Evolutionary conservation across 2,888 invertebrate species (phyloP).

Genomic region (Stratiomys singularior): DNA sequence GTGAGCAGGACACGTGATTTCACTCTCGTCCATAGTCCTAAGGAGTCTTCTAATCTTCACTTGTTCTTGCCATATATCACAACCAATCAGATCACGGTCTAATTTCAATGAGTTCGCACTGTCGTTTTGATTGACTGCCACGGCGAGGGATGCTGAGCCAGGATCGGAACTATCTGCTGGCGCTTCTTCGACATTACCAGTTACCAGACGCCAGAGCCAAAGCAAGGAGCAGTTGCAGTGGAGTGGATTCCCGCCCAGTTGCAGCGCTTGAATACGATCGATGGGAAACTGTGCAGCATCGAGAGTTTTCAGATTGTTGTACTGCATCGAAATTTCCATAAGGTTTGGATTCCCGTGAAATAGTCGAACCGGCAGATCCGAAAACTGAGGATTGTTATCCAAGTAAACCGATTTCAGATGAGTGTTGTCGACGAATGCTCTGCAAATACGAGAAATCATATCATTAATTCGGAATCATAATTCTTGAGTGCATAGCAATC

Average conservation of each 20-base stretch:
- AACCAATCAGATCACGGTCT: slow-evolving; percentile 63
- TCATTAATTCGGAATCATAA: too few species aligned
- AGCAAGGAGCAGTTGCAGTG: slow-evolving; percentile 87
- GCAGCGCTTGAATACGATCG: slow-evolving; percentile 78
- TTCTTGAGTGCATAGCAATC: too few species aligned
- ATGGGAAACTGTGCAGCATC: slow-evolving; percentile 86
- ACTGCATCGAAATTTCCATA: slow-evolving; percentile 78
- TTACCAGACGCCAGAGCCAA: slow-evolving; percentile 83
- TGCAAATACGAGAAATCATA: slow-evolving; percentile 57
- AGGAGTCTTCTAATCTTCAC: slow-evolving; percentile 59
- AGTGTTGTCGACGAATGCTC: slow-evolving; percentile 87
- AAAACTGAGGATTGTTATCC: slow-evolving; percentile 80
- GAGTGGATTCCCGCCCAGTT: slow-evolving; percentile 84
- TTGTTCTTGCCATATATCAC: slow-evolving; percentile 63
- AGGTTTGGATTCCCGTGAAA: slow-evolving; percentile 86
- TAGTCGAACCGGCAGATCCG: slow-evolving; percentile 80
- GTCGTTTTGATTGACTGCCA: slow-evolving; percentile 17
- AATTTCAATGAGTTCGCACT: slow-evolving; percentile 56
- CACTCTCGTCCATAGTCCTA: slow-evolving; percentile 63
- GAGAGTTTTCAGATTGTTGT: slow-evolving; percentile 78
- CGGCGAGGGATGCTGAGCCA: background rate
- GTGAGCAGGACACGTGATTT: slow-evolving; percentile 65
- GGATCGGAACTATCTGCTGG: slow-evolving; percentile 13
- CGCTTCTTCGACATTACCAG: slow-evolving; percentile 61
- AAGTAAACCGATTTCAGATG: slow-evolving; percentile 81